Percentiles rank a stretch among this genome's conserved stretches.
phyloP scores from a whole-genome alignment of 2,113 vertebrate genomes.

The human region GRCh38 chr1:201664501-201665000 shows the following conservation, averaged over 20 bases:
- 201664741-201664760: background rate
- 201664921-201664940: background rate
- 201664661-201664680: background rate
- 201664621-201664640: background rate
- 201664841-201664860: background rate
- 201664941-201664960: background rate
- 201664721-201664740: background rate
- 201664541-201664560: background rate
- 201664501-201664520: background rate
- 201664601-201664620: background rate
- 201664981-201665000: background rate
- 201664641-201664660: background rate
- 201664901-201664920: background rate
- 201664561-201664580: background rate
- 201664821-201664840: background rate
- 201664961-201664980: background rate
- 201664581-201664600: fast-evolving
- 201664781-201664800: background rate
- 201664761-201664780: background rate
- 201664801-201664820: background rate
- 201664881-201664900: background rate
- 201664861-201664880: background rate
- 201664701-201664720: background rate
- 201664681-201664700: background rate
- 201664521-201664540: background rate